These are phyloP conservation scores for Drosophila virilis DNA, from an alignment of 1,140 invertebrate genomes.

Conservation along the genomic window DNA sequence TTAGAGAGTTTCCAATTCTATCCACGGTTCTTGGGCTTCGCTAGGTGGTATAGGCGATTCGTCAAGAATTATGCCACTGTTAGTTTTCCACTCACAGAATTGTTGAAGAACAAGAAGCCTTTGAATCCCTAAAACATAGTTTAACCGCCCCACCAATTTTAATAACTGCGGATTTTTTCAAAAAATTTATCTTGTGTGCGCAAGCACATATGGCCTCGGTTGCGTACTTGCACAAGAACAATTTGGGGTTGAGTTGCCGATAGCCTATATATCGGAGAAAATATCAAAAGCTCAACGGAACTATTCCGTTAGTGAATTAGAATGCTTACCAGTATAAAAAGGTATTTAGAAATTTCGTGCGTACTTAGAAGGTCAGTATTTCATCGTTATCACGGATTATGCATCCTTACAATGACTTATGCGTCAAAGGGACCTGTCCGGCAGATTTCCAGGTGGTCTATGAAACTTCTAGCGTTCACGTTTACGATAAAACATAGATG, in stretches of 20 bases:
- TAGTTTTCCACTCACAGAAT: conserved; percentile 19
- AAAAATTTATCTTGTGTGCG: conserved; percentile 36
- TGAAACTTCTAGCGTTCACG: neutral
- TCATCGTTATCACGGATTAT: conserved; percentile 41
- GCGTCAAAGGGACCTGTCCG: conserved; percentile 24
- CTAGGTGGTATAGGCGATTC: conserved; percentile 17
- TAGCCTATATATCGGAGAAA: neutral
- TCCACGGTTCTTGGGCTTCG: neutral
- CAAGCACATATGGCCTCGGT: conserved; percentile 22
- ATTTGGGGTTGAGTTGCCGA: conserved; percentile 35
- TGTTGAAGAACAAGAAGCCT: conserved; percentile 16
- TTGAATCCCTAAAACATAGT: conserved; percentile 1
- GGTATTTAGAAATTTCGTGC: conserved; percentile 26
- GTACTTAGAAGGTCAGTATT: conserved; percentile 31
- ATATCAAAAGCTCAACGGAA: too few species aligned
- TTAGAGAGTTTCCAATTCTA: conserved; percentile 34
- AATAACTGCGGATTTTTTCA: conserved; percentile 20
- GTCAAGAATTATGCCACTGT: conserved; percentile 44
- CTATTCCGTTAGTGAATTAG: too few species aligned
- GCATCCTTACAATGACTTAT: conserved; percentile 33
- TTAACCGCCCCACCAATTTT: neutral
- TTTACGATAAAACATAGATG: neutral
- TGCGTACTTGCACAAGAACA: conserved; percentile 30
- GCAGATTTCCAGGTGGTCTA: neutral
- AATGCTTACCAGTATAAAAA: neutral